Evolutionary conservation across 2,113 vertebrate species (phyloP), one percentile per base, ranked within the genome.

Genomic region (Numenius arquata): DNA sequence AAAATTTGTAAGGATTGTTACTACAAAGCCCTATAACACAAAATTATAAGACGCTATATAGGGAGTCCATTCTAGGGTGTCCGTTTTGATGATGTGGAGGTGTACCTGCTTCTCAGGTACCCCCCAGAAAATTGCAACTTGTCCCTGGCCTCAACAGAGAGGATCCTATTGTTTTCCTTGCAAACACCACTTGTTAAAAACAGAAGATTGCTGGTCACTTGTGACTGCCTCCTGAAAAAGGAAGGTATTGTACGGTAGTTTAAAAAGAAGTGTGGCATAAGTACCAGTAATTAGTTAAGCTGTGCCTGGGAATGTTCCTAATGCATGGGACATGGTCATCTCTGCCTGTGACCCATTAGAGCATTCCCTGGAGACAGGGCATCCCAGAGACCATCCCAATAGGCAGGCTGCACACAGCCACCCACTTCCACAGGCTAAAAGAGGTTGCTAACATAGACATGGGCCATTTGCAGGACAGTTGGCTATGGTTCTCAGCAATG

Each of bases 401-500:
- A 83, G 43, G 32, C 40, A 79, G 52, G 13, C 11, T 79, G 66
- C 18, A 15, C 5, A 1, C 36, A 85, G 52, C 21, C 40, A 40
- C 61, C n/a, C 61, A 4, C 15, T 82, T 43, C 40, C 34, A 55
- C 11, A 26, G 53, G 30, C 32, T 43, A 43, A 65, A 32, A 52
- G 20, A 30, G 26, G 19, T 26, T 70, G n/a, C 61, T 36, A 41
- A 29, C 1, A 1, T 4, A 76, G n/a, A 4, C 29, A 11, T 1
- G 12, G 38, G 21, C 22, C 22, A 8, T 55, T 66, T 89, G 9
- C 45, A 74, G 66, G 70, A 59, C 36, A 36, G 11, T 10, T 55
- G n/a, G 18, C 30, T 8, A 19, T 36, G 15, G 32, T 47, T 62
- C 43, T 89, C 56, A 75, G 48, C 82, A 63, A 59, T 3, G 12